Base-by-base conservation (phyloP, 2,888 invertebrate species). In the Euplagia quadripunctaria region DNA sequence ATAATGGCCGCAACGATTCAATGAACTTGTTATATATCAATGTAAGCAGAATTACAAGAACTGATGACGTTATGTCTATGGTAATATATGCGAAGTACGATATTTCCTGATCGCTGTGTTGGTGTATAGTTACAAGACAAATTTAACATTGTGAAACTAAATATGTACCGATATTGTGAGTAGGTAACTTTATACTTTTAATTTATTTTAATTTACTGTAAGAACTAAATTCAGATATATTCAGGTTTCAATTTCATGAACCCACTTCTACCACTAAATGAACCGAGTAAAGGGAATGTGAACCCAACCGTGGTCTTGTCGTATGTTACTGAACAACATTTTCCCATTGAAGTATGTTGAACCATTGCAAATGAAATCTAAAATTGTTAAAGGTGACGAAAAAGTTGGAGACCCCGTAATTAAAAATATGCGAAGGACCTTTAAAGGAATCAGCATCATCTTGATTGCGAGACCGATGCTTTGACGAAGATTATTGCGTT, bases 121-220 rank as follows among this genome's bases (percentile, higher is more conserved):
- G 46, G 73, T 65, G 73, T 84, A 79, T 75, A 64, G 79, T 72
- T 82, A 85, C 78, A 68, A 73, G 75, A 70, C 64, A 58, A 77
- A 76, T 70, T 72, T 68, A 72, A 72, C 67, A 80, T 81, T 79
- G 77, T 79, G 68, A 79, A 86, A 79, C 82, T 76, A 81, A 86
- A 81, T 82, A 78, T 75, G 74, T 79, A 81, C 76, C 83, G 73
- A 77, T 63, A 69, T 73, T 72, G 70, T 64, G 46, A 51, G 70
- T 73, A 76, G 73, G 73, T 71, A 71, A 71, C 69, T 77, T 67
- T 67, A 69, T 55, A 75, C 76, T 0, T 83, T 77, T 75, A 71
- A 55, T 52, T 68, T 31, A 41, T 0, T 83, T 77, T 75, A 71
- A 55, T 52, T 68, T 31, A 41, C 51, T 42, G 14, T 63, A 70